A percentile compares a stretch with the other conserved stretches of the same genome.
Evolutionary conservation across 2,797 vertebrate genomes (phyloP).

Genomic region (Hyperoplus immaculatus): DNA sequence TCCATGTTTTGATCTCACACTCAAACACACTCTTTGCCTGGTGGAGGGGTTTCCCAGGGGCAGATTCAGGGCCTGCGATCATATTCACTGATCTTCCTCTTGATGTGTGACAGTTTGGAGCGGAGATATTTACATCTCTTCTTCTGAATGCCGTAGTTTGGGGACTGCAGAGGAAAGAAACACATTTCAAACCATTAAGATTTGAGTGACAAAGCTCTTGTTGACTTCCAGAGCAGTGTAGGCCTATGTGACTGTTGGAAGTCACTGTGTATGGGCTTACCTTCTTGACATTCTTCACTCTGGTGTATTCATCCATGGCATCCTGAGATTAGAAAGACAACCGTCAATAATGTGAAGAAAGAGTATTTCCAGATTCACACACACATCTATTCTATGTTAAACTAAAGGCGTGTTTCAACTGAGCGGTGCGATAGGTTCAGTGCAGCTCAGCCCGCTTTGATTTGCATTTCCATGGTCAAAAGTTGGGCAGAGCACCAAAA

Average conservation of each 20-base stretch:
- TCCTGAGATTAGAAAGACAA: conserved; percentile 72
- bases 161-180: conserved; percentile 77
- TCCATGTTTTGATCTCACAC: neutral
- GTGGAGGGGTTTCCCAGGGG: neutral
- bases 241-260: neutral
- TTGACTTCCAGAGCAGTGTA: neutral
- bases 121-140: conserved; percentile 87
- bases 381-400: neutral
- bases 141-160: conserved; percentile 89
- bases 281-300: conserved; percentile 85
- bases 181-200: neutral
- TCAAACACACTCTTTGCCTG: conserved; percentile 6
- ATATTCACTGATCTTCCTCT: conserved; percentile 90
- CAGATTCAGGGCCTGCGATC: conserved; percentile 82
- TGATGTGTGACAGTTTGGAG: conserved; percentile 91
- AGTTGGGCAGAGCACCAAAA: too few relatives aligned
- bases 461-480: too few relatives aligned
- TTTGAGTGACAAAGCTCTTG: neutral
- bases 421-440: too few relatives aligned
- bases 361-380: neutral
- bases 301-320: conserved; percentile 83
- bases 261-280: conserved; percentile 63
- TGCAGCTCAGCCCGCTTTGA: too few relatives aligned
- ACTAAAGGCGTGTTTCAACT: neutral
- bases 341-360: conserved; percentile 2